Percentiles rank a stretch among this genome's conserved stretches.
phyloP scores from a whole-genome alignment of 2,888 invertebrate species.

The Diplazon laetatorius region DNA sequence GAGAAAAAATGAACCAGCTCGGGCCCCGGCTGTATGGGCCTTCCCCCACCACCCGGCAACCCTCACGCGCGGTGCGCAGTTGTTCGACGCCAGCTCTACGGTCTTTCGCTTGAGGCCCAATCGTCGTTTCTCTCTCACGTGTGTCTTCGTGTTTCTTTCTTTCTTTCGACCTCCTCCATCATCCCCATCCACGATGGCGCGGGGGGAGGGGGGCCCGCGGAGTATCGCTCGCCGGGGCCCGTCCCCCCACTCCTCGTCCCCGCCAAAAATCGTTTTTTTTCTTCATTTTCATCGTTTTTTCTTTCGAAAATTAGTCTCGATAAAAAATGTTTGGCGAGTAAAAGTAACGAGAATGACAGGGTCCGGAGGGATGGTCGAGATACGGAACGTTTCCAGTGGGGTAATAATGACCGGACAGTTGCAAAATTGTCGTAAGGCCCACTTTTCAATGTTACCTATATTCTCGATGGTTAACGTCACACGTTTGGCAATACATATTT shows the following conservation, averaged over 20 bases:
- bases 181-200: conserved; percentile 53
- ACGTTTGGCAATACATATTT: conserved; percentile 14
- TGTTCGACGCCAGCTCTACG: conserved; percentile 60
- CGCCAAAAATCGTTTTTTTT: neutral
- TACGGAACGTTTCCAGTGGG: conserved; percentile 77
- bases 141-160: conserved; percentile 65
- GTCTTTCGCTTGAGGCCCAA: conserved; percentile 65
- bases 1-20: conserved; percentile 81
- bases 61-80: conserved; percentile 62
- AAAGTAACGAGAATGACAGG: conserved; percentile 73
- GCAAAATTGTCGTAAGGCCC: conserved; percentile 44
- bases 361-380: conserved; percentile 67
- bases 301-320: conserved; percentile 76
- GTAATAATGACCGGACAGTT: conserved; percentile 70
- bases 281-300: conserved; percentile 65
- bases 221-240: conserved; percentile 34
- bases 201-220: conserved; percentile 38
- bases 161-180: conserved; percentile 71
- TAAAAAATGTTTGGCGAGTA: conserved; percentile 76
- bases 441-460: conserved; percentile 46
- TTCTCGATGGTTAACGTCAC: too few relatives aligned
- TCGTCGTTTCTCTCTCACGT: conserved; percentile 54
- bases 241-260: conserved; percentile 28
- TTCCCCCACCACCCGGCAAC: conserved; percentile 52
- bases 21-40: conserved; percentile 69